phyloP scores from a whole-genome alignment of 2,888 invertebrate genomes.

The Athalia cordata region DNA sequence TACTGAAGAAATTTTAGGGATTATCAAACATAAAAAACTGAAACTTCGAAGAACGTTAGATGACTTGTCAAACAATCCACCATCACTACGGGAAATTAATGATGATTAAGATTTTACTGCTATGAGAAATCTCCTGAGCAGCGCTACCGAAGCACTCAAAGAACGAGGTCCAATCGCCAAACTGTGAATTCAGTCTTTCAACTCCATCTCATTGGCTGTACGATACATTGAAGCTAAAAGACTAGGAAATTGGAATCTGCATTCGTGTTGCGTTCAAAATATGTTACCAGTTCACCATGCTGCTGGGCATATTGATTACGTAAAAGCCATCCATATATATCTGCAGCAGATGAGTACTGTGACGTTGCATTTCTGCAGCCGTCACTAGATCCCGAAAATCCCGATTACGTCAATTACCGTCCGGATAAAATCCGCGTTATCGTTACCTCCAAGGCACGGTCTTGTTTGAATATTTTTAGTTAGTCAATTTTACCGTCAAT shows the following conservation, averaged over 20 bases:
- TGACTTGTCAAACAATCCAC: not conserved
- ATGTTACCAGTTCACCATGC: slow-evolving; percentile 53
- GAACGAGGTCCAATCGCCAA: slow-evolving; percentile 6
- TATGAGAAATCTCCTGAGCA: not conserved
- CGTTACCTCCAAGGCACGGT: too few species aligned
- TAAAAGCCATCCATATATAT: slow-evolving; percentile 49
- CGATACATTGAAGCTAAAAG: slow-evolving; percentile 50
- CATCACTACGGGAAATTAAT: not conserved
- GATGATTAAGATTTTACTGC: not conserved
- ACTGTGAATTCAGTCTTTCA: slow-evolving; percentile 44
- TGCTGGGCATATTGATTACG: slow-evolving; percentile 47
- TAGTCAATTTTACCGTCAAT: too few species aligned
- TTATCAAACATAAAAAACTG: not conserved
- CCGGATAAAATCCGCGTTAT: too few species aligned
- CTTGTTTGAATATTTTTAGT: too few species aligned
- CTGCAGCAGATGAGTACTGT: slow-evolving; percentile 46
- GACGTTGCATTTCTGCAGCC: too few species aligned
- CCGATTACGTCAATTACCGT: too few species aligned
- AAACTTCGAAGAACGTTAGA: not conserved
- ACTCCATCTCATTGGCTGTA: slow-evolving; percentile 19
- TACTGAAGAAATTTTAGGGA: slow-evolving; percentile 3
- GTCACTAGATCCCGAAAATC: too few species aligned
- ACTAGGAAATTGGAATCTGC: slow-evolving; percentile 49
- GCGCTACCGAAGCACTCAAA: slow-evolving; percentile 12
- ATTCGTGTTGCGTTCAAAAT: slow-evolving; percentile 47